Base-by-base conservation (phyloP, 2,888 invertebrate genomes). In the Andrena camellia region DNA sequence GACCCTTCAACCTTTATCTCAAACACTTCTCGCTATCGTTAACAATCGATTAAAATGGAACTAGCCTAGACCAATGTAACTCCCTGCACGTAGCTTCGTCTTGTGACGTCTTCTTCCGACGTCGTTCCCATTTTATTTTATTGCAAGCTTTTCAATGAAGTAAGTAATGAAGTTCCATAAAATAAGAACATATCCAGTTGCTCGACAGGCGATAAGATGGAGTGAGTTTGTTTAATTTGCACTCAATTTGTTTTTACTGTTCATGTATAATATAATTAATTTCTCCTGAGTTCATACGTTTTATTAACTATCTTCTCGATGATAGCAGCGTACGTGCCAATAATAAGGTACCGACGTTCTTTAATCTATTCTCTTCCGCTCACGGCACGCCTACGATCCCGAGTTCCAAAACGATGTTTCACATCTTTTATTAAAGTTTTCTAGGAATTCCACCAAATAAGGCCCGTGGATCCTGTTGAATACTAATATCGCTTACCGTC, bases 351-450 rank as follows among this genome's bases (percentile, higher is more conserved):
- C 52, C 59, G 35, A 76, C 54, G 52, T 67, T 73, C 64, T 60
- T 70, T 70, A 73, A 83, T 83, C 83, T 79, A 59, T 74, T 57
- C 62, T n/a, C 62, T 83, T 78, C 52, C 68, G 50, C 59, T 23
- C 62, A n/a, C 35, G 17, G 2, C 33, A 81, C 86, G 86, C 86
- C 82, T 84, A 86, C 86, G 75, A 70, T 23, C 17, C 4, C 60
- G 81, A 86, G 77, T 84, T 71, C 86, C 86, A 52, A 75, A 63
- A 78, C 70, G 87, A 87, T 87, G 87, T 87, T 85, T 85, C 88
- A 87, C 75, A 70, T 70, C 72, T 88, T 88, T 89, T 87, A 84
- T 88, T 90, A 86, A 80, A 71, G 42, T 59, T 72, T 84, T 84
- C 88, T 76, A 78, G 76, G 86, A 87, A 87, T 78, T 76, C 23